Percentiles rank a stretch among this genome's conserved stretches.
These are phyloP conservation scores for Hirtodrosophila duncani DNA, from an alignment of 2,888 invertebrate species.

Conservation along the genomic window DNA sequence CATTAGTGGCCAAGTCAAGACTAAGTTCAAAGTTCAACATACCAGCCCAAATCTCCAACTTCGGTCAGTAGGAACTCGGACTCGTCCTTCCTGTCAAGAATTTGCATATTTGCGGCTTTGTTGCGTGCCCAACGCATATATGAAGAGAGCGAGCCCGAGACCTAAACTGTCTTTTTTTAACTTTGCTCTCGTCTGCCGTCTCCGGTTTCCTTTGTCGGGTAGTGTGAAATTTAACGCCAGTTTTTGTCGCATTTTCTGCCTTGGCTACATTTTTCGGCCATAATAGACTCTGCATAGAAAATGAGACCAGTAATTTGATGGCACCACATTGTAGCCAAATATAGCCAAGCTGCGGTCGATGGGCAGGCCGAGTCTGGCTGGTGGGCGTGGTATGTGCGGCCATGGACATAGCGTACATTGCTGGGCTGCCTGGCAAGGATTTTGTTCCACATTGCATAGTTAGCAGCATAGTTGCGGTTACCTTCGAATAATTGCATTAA, in stretches of 20 bases:
- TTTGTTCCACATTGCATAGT: not conserved
- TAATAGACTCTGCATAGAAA: conserved; percentile 69
- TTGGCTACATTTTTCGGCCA: conserved; percentile 41
- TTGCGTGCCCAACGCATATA: conserved; percentile 60
- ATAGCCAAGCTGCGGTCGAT: conserved; percentile 52
- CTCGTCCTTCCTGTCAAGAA: conserved; percentile 50
- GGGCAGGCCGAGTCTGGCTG: conserved; percentile 3
- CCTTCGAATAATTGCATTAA: no score
- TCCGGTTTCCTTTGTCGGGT: conserved; percentile 26
- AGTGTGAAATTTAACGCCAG: conserved; percentile 65
- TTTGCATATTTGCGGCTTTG: conserved; percentile 64
- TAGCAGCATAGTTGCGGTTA: conserved; percentile 16
- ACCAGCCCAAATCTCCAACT: conserved; percentile 39
- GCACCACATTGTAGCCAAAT: conserved; percentile 61
- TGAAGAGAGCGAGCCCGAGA: no score
- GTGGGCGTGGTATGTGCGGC: conserved; percentile 10
- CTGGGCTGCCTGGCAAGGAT: conserved; percentile 6
- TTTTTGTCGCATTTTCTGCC: conserved; percentile 66
- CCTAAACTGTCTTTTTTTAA: conserved; percentile 24
- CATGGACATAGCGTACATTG: conserved; percentile 16
- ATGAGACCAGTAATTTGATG: conserved; percentile 68
- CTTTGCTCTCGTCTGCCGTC: conserved; percentile 1
- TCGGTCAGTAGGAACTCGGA: no score
- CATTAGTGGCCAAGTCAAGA: conserved; percentile 46
- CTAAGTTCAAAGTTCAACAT: conserved; percentile 60